phyloP scores from a whole-genome alignment of 2,797 vertebrate species.

The Paratrypauchen microcephalus region DNA sequence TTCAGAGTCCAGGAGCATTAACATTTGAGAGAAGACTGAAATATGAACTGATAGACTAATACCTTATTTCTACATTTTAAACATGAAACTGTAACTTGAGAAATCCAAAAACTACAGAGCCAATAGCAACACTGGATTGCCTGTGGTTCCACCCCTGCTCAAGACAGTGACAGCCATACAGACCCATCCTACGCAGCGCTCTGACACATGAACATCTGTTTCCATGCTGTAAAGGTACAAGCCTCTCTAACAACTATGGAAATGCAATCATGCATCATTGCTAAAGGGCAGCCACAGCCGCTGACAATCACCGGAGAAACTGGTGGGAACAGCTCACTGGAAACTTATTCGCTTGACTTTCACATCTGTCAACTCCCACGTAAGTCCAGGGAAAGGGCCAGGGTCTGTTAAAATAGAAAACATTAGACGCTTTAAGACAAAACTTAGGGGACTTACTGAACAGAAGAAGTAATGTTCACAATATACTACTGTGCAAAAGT shows the following conservation, averaged over 20 bases:
- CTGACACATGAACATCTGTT: conserved; percentile 72
- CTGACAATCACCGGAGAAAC: conserved; percentile 44
- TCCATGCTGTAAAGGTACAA: conserved; percentile 61
- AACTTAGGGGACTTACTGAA: conserved; percentile 25
- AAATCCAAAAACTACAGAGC: not conserved
- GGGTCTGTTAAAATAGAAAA: conserved; percentile 8
- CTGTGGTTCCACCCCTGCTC: not conserved
- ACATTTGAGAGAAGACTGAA: too few species aligned
- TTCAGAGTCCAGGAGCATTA: too few species aligned
- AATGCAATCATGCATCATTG: conserved; percentile 65
- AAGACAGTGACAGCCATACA: conserved; percentile 36
- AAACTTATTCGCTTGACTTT: conserved; percentile 54
- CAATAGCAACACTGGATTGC: not conserved
- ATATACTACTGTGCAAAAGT: conserved; percentile 2
- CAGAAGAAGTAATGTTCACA: conserved; percentile 29
- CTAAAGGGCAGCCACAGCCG: conserved; percentile 47
- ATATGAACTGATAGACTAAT: too few species aligned
- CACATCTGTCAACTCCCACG: conserved; percentile 24
- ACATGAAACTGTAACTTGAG: not conserved
- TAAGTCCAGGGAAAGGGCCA: not conserved
- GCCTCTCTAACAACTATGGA: conserved; percentile 54
- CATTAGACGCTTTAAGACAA: conserved; percentile 13
- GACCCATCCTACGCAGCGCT: conserved; percentile 44
- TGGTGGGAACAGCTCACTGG: conserved; percentile 56
- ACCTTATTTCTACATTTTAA: not conserved